These are phyloP conservation scores for Cassiopea xamachana DNA, from an alignment of 30 jellyfish, hydroid and myxozoan species.

Conservation along the genomic window DNA sequence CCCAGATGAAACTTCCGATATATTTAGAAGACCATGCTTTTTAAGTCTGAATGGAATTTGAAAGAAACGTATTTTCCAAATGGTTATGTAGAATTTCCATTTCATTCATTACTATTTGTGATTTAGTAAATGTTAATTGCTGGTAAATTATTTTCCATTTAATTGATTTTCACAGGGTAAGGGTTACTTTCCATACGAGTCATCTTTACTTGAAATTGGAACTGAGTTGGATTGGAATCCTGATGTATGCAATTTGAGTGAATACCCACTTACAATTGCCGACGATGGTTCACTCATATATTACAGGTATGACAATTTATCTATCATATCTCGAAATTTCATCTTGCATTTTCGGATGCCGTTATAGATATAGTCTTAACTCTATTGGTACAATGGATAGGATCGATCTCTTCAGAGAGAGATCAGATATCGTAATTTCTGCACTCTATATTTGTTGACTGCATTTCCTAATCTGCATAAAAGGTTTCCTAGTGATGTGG, in stretches of 20 bases:
- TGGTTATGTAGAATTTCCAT: neutral
- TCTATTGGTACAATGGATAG: neutral
- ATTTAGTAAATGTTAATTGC: neutral
- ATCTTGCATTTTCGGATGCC: neutral
- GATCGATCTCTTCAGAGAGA: neutral
- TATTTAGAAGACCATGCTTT: too few relatives aligned
- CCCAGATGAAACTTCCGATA: neutral
- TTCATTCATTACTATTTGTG: neutral
- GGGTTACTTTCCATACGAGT: slow-evolving; percentile 86
- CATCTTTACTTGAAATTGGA: slow-evolving; percentile 73
- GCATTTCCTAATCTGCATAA: too few relatives aligned
- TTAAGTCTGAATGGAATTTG: too few relatives aligned
- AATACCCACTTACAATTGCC: slow-evolving; percentile 76
- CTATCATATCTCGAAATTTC: neutral
- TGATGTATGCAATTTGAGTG: slow-evolving; percentile 54
- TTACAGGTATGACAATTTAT: slow-evolving; percentile 62
- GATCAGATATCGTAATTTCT: too few relatives aligned
- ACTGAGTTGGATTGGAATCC: slow-evolving; percentile 93
- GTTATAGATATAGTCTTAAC: neutral
- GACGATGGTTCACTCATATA: slow-evolving; percentile 94
- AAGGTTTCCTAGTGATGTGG: too few relatives aligned
- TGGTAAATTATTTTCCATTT: too few relatives aligned
- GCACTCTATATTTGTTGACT: too few relatives aligned
- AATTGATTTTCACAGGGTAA: slow-evolving; percentile 71
- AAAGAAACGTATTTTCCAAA: too few relatives aligned